Conservation (phyloP, 2,888 invertebrate species). For the Therioaphis trifolii region DNA sequence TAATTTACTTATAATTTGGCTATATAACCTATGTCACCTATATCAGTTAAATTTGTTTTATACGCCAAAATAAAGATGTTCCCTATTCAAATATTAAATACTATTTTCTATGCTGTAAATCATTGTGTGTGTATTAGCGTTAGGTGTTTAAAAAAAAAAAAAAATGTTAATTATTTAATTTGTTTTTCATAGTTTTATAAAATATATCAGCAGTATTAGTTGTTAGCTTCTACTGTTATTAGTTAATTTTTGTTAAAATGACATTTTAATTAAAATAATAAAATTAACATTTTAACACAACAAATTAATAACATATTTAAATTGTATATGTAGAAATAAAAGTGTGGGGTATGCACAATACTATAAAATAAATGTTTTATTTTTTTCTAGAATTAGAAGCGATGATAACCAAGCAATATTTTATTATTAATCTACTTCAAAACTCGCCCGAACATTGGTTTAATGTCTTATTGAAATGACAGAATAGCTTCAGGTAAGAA, state of each 20-base stretch:
- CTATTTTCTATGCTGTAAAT: background rate
- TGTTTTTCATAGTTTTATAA: background rate
- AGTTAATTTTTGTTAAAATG: too few species aligned
- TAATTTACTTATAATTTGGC: too few species aligned
- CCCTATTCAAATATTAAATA: slow-evolving; percentile 8
- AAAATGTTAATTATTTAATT: too few species aligned
- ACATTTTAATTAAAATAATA: too few species aligned
- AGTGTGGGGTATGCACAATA: too few species aligned
- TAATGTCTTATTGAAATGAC: slow-evolving; percentile 48
- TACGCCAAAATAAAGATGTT: background rate
- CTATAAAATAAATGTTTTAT: too few species aligned
- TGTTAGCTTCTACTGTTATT: background rate
- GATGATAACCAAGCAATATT: slow-evolving; percentile 3
- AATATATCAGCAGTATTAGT: background rate
- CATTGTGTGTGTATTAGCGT: background rate
- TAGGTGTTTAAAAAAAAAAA: background rate
- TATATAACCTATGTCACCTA: too few species aligned
- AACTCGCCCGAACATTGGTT: background rate
- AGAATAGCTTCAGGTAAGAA: slow-evolving; percentile 43
- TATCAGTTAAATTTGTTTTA: background rate
- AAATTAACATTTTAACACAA: too few species aligned
- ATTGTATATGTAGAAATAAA: too few species aligned
- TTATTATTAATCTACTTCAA: background rate
- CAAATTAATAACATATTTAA: too few species aligned
- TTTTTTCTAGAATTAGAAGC: slow-evolving; percentile 31